Conservation (phyloP, 1,140 invertebrate genomes). For the Lepidurus apus region DNA sequence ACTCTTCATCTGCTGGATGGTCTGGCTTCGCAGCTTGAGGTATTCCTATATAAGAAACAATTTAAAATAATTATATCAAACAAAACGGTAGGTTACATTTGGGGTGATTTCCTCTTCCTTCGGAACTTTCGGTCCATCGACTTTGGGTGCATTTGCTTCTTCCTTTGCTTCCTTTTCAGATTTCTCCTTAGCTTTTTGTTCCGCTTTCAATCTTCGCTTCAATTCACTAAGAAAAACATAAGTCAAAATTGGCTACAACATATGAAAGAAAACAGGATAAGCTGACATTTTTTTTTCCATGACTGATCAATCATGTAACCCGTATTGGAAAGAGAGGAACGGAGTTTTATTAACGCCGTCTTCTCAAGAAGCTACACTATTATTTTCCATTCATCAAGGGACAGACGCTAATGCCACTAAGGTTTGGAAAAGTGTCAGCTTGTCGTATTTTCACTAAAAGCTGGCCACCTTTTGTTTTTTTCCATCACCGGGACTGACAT, state of each 20-base stretch:
- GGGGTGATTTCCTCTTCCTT: slow-evolving; percentile 76
- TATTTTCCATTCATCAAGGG: background rate
- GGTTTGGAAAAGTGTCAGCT: background rate
- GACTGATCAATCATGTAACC: no score
- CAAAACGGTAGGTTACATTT: slow-evolving; percentile 56
- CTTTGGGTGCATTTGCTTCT: slow-evolving; percentile 41
- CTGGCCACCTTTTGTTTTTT: background rate
- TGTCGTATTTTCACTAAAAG: background rate
- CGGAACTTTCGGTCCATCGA: slow-evolving; percentile 43
- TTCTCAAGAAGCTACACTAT: background rate
- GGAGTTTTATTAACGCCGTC: no score
- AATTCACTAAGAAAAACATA: slow-evolving; percentile 65
- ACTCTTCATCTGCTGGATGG: slow-evolving; percentile 70
- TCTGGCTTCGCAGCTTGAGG: slow-evolving; percentile 72
- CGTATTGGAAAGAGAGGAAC: no score
- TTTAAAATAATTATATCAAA: slow-evolving; percentile 26
- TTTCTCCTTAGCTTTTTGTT: slow-evolving; percentile 90
- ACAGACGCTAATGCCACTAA: background rate
- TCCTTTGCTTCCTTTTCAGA: slow-evolving; percentile 64
- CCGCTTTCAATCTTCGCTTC: slow-evolving; percentile 82
- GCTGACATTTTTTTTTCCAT: background rate
- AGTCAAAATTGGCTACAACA: background rate
- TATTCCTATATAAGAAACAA: slow-evolving; percentile 61
- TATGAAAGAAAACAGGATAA: background rate
- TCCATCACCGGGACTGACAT: background rate